These are phyloP conservation scores for Ceratosolen solmsi DNA, from an alignment of 1,140 invertebrate genomes.

Conservation along the genomic window DNA sequence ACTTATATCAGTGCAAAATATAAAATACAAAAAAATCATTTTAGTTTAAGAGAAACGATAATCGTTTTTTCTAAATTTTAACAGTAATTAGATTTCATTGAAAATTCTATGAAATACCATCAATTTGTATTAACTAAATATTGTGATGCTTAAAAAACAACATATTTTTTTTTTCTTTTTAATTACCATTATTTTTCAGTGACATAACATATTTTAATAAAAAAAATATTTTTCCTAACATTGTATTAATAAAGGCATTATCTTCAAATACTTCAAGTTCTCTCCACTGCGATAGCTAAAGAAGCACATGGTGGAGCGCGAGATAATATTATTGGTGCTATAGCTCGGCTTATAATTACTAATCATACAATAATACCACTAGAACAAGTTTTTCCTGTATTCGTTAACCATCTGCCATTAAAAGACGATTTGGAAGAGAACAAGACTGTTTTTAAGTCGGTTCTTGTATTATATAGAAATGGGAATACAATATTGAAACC, in stretches of 20 bases:
- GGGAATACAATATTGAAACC: conserved; percentile 74
- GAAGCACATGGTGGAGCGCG: conserved; percentile 78
- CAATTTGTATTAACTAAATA: too few species aligned
- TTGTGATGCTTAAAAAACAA: too few species aligned
- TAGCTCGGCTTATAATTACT: conserved; percentile 81
- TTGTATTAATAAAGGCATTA: conserved; percentile 73
- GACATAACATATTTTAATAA: too few species aligned
- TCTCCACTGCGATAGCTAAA: conserved; percentile 78
- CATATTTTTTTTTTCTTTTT: too few species aligned
- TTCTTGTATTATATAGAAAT: conserved; percentile 77
- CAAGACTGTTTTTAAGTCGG: conserved; percentile 79
- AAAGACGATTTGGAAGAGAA: conserved; percentile 85
- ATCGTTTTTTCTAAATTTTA: too few species aligned
- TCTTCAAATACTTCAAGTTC: conserved; percentile 77
- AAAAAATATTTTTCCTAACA: conserved; percentile 36
- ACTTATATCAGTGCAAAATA: too few species aligned
- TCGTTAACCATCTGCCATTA: conserved; percentile 82
- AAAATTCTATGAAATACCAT: too few species aligned
- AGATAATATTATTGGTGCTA: conserved; percentile 86
- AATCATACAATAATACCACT: conserved; percentile 79
- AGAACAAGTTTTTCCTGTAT: conserved; percentile 81
- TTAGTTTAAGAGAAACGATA: too few species aligned
- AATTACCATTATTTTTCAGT: too few species aligned
- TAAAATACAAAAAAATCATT: too few species aligned
- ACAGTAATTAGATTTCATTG: too few species aligned